Conservation (phyloP, 2,888 invertebrate species). For the Metallyticus violacea region DNA sequence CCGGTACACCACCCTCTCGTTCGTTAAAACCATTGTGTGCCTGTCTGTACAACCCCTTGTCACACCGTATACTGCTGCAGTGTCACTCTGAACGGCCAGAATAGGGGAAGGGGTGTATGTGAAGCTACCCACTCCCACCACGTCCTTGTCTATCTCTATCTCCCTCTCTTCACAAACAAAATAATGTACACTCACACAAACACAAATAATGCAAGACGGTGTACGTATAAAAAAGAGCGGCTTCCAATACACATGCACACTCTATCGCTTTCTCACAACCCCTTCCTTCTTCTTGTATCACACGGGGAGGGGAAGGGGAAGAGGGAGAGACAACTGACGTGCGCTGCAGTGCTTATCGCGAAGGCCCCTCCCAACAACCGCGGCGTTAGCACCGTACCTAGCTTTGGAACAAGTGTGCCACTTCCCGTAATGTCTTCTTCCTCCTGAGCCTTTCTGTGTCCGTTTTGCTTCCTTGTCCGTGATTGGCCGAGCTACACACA, state of each 20-base stretch:
- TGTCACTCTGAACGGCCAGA: not conserved
- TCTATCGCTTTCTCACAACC: too few species aligned
- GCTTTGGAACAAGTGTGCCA: not conserved
- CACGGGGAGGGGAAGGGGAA: not conserved
- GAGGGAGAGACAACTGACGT: conserved; percentile 4
- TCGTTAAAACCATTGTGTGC: not conserved
- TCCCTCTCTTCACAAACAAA: conserved; percentile 2
- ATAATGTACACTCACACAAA: conserved; percentile 11
- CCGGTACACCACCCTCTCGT: not conserved
- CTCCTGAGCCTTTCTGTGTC: not conserved
- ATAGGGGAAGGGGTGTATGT: not conserved
- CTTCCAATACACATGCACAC: not conserved
- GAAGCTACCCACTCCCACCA: not conserved
- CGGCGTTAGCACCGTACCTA: not conserved
- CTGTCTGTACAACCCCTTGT: not conserved
- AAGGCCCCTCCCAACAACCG: not conserved
- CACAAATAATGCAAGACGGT: not conserved
- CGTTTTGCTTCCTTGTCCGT: not conserved
- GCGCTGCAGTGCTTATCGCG: too few species aligned
- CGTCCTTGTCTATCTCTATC: not conserved
- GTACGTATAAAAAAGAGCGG: not conserved
- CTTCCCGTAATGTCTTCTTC: not conserved
- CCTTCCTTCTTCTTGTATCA: not conserved
- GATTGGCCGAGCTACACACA: not conserved
- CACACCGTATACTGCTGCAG: not conserved